Base-by-base conservation (phyloP, 30 jellyfish, hydroid and myxozoan species). In the Aurelia coerulea region DNA sequence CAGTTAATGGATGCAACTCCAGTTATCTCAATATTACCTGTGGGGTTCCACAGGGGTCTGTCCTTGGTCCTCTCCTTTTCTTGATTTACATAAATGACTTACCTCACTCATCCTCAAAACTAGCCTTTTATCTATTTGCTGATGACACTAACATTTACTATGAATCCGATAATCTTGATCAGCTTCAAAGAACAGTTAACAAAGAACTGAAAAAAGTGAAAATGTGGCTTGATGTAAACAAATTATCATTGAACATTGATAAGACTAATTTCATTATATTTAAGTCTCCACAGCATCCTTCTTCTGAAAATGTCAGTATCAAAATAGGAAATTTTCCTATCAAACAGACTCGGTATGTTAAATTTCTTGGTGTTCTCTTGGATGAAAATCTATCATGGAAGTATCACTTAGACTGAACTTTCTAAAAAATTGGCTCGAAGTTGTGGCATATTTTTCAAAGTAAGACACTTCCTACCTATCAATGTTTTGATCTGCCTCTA, bases 401-500 rank as follows among this genome's bases (percentile, higher is more conserved):
- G 29, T 62, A 62, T 62, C 73, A 62, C 73, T 10, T 62, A n/a
- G 73, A 62, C 73, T 62, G 12, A 62, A 62, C 73, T 62, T 23
- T 23, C 29, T 23, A 23, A 23, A 23, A 62, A 62, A 62, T 7
- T 62, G n/a, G 12, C 73, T 62, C n/a, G 4, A 7, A 62, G 39
- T 62, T 62, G 73, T 23, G 29, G 29, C 29, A 23, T 23, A 62
- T 62, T 62, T 62, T 39, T 23, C 29, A 23, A 23, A 23, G 29
- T 23, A 23, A 23, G 29, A 23, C 29, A 23, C 29, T 23, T 23
- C 29, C 29, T 23, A 23, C 29, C 29, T 23, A 23, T 23, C 29
- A 23, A 23, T 23, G 29, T 23, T 23, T 23, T 23, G 29, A 23
- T 23, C 29, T 23, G 29, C 29, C 29, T 23, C 29, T 23, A 23